These are phyloP conservation scores for Bradynema listronoti DNA, from an alignment of 1,140 invertebrate genomes.

Conservation along the genomic window DNA sequence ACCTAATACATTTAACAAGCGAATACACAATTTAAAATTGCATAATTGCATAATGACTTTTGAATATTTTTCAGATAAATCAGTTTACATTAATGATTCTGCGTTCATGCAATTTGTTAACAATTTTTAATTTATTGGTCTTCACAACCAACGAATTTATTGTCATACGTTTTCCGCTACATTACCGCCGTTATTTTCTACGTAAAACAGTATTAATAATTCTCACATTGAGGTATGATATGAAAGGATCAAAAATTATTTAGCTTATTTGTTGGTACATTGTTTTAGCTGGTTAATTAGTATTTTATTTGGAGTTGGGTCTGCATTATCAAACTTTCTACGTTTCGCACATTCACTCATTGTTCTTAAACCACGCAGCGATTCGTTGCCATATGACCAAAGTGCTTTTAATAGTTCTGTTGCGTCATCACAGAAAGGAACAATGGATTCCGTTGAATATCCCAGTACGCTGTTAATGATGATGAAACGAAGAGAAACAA, in stretches of 20 bases:
- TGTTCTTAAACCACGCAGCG: slow-evolving; percentile 37
- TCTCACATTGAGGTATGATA: slow-evolving; percentile 37
- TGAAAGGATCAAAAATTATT: not conserved
- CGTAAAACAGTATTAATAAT: slow-evolving; percentile 50
- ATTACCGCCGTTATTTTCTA: slow-evolving; percentile 54
- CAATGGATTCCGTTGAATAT: slow-evolving; percentile 12
- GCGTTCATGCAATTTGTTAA: slow-evolving; percentile 53
- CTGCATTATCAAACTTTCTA: slow-evolving; percentile 52
- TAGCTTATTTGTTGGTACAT: slow-evolving; percentile 1
- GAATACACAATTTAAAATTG: too few species aligned
- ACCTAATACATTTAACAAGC: too few species aligned
- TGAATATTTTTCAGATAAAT: slow-evolving; percentile 39
- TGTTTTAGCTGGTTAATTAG: slow-evolving; percentile 49
- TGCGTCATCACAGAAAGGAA: slow-evolving; percentile 22
- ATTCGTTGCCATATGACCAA: slow-evolving; percentile 13
- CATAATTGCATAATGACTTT: too few species aligned
- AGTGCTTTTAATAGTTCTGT: too few species aligned
- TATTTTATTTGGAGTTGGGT: slow-evolving; percentile 51
- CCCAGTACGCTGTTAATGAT: too few species aligned
- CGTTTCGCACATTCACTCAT: slow-evolving; percentile 43
- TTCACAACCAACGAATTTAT: slow-evolving; percentile 55
- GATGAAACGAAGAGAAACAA: slow-evolving; percentile 39
- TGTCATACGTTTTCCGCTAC: slow-evolving; percentile 56
- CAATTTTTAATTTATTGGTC: slow-evolving; percentile 56
- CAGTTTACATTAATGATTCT: slow-evolving; percentile 51